Conservation (phyloP, 2,113 vertebrate species). For the Campylomormyrus numenius region DNA sequence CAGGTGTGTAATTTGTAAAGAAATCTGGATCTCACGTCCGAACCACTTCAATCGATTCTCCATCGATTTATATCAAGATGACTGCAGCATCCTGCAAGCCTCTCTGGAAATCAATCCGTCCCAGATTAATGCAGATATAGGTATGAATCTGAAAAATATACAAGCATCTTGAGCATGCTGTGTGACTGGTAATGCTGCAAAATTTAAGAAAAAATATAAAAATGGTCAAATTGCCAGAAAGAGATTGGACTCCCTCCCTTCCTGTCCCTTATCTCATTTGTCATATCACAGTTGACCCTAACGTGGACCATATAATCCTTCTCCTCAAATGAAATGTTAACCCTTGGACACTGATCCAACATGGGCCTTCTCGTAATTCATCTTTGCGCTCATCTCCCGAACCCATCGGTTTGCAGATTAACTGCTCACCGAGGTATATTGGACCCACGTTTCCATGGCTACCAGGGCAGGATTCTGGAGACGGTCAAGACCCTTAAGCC, state of each 20-base stretch:
- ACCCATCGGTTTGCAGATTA: constrained; percentile 14
- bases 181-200: background rate
- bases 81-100: background rate
- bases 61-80: background rate
- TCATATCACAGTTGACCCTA: background rate
- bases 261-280: background rate
- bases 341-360: background rate
- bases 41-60: background rate
- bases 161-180: background rate
- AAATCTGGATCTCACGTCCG: background rate
- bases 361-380: constrained; percentile 6
- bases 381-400: background rate
- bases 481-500: background rate
- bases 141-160: background rate
- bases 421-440: background rate
- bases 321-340: background rate
- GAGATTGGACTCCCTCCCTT: background rate
- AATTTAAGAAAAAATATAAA: background rate
- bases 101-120: background rate
- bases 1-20: background rate
- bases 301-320: background rate
- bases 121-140: background rate
- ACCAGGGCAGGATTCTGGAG: background rate
- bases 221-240: background rate
- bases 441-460: background rate